Base-by-base conservation (phyloP, 2,888 invertebrate genomes). In the Agrochola circellaris region DNA sequence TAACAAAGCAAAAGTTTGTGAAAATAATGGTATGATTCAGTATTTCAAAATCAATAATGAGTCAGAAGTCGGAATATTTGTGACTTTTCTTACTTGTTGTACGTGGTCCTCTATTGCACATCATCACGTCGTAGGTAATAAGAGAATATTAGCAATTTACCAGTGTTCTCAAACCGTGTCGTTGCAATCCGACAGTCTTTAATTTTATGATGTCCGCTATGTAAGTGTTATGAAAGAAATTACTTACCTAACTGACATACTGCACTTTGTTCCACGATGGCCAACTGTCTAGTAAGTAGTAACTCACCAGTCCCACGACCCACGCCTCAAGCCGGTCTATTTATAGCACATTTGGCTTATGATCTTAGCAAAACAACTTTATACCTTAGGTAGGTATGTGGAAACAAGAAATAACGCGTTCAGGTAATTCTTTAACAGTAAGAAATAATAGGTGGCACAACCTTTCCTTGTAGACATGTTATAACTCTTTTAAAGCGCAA, bases 341-440 rank as follows among this genome's bases (percentile, higher is more conserved):
- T 94, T 93, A 93, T 94, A 94, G 82, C 89, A 88, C 90, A 91
- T 91, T 93, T 87, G 89, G 77, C 75, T 81, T 69, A 69, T 73
- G 74, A 69, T 79, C 61, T 79, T 77, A 72, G 73, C 73, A 71
- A 75, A 73, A 65, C 26, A 34, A 54, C 60, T 66, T 70, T 51
- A 66, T 48, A 48, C 5, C n/a, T n/a, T 34, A 56, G n/a, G n/a
- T n/a, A 76, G 51, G 23, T 26, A 26, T 45, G 58, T 42, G 8
- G 23, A 23, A 11, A 56, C 48, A 81, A 81, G 38, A 38, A 64
- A 48, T 26, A 20, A 73, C 20, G 38, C 17, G 13, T 13, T 74
- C 26, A 17, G 26, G 34, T 54, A 62, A 45, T 70, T 79, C 13
- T 45, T 11, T 51, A 42, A 26, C n/a, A 15, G 20, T 13, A 15